Conservation (phyloP, 2,888 invertebrate genomes). For the Microctonus aethiopoides region DNA sequence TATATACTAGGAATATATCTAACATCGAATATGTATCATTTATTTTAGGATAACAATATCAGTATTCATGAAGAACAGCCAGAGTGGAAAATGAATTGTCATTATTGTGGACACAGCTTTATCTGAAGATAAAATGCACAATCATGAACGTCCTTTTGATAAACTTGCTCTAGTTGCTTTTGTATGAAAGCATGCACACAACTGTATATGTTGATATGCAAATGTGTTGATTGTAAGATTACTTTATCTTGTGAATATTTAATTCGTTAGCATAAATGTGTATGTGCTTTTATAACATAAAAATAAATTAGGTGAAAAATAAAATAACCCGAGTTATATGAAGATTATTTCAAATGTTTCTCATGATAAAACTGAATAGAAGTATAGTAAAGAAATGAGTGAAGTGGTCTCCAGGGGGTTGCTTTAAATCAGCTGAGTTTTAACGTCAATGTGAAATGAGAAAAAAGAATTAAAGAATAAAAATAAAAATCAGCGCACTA, state of each 20-base stretch:
- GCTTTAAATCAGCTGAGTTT: slow-evolving; percentile 18
- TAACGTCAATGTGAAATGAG: neutral
- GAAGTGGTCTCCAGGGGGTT: neutral
- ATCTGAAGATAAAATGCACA: slow-evolving; percentile 27
- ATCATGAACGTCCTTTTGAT: slow-evolving; percentile 6
- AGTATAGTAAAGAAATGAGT: neutral
- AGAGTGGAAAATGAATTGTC: slow-evolving; percentile 46
- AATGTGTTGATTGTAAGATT: neutral
- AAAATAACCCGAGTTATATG: neutral
- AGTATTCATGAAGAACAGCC: slow-evolving; percentile 52
- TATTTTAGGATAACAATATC: too few relatives aligned
- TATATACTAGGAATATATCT: too few relatives aligned
- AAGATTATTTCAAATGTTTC: slow-evolving; percentile 4
- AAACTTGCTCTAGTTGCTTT: neutral
- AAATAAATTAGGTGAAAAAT: neutral
- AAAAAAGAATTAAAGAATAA: neutral
- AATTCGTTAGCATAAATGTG: neutral
- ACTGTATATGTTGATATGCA: neutral
- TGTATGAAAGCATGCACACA: neutral
- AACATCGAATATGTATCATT: too few relatives aligned
- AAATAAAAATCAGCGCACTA: slow-evolving; percentile 10
- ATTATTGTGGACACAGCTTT: slow-evolving; percentile 9
- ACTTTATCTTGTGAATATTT: neutral
- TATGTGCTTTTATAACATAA: neutral
- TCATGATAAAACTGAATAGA: slow-evolving; percentile 5